Conservation (phyloP, 2,113 vertebrate species). For the Buteo buteo region DNA sequence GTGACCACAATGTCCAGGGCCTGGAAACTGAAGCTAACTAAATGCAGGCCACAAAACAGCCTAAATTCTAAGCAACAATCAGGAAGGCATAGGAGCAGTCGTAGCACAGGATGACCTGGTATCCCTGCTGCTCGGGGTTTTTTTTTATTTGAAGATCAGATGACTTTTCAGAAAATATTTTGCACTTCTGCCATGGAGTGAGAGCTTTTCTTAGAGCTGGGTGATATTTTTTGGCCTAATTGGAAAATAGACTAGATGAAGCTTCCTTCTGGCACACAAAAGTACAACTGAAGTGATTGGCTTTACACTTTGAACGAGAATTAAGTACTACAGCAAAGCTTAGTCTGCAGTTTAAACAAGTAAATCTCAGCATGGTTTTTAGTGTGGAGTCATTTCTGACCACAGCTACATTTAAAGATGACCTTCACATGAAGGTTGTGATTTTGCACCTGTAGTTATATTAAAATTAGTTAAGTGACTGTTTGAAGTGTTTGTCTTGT, state of each 20-base stretch:
- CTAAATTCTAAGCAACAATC: background rate
- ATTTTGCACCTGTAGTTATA: background rate
- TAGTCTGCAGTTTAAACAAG: background rate
- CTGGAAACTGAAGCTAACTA: background rate
- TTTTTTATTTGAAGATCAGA: background rate
- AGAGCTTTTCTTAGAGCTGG: background rate
- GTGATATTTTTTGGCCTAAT: background rate
- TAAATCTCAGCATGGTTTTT: background rate
- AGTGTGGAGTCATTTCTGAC: background rate
- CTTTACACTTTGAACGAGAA: background rate
- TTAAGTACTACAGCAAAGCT: background rate
- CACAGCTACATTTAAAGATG: background rate
- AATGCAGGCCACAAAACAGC: background rate
- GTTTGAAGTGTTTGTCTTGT: background rate
- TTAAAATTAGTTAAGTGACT: background rate
- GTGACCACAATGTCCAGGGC: background rate
- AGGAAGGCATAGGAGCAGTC: background rate
- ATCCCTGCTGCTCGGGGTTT: background rate
- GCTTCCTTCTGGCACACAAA: background rate
- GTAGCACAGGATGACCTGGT: background rate
- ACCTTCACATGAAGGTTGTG: background rate
- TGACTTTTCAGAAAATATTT: background rate
- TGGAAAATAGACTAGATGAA: background rate
- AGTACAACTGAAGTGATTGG: background rate
- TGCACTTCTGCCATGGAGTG: background rate